Evolutionary conservation across 1,140 invertebrate genomes (phyloP).

Genomic region (Nephila pilipes): DNA sequence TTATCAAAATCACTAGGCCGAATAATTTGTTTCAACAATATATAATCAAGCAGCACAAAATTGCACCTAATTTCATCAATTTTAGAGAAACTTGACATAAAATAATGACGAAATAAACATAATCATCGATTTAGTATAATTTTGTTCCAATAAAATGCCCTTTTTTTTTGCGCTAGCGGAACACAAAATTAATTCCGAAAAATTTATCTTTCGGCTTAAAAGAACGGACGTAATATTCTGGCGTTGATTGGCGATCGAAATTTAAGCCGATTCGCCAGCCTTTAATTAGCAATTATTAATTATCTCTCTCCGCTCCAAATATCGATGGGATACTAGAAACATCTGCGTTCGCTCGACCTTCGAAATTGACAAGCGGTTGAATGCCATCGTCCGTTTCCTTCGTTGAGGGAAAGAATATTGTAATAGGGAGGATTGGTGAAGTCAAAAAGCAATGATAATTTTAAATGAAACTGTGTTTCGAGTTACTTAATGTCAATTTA

Average conservation of each 20-base stretch:
- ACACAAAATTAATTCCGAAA: not conserved
- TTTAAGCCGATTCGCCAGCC: conserved; percentile 41
- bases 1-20: not conserved
- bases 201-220: not conserved
- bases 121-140: not conserved
- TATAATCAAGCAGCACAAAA: not conserved
- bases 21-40: not conserved
- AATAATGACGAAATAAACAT: not conserved
- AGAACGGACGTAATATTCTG: not conserved
- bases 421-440: too few species aligned
- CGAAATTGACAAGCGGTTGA: not conserved
- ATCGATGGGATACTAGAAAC: conserved; percentile 4
- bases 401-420: too few species aligned
- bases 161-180: not conserved
- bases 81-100: not conserved
- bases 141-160: not conserved
- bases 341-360: conserved; percentile 32
- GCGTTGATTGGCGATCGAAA: conserved; percentile 24
- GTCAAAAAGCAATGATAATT: too few species aligned
- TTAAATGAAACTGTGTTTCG: too few species aligned
- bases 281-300: conserved; percentile 62
- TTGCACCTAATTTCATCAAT: not conserved
- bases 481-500: too few species aligned
- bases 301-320: conserved; percentile 4
- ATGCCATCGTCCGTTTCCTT: not conserved